These are phyloP conservation scores for Microctonus hyperodae DNA, from an alignment of 2,888 invertebrate species.

Conservation along the genomic window DNA sequence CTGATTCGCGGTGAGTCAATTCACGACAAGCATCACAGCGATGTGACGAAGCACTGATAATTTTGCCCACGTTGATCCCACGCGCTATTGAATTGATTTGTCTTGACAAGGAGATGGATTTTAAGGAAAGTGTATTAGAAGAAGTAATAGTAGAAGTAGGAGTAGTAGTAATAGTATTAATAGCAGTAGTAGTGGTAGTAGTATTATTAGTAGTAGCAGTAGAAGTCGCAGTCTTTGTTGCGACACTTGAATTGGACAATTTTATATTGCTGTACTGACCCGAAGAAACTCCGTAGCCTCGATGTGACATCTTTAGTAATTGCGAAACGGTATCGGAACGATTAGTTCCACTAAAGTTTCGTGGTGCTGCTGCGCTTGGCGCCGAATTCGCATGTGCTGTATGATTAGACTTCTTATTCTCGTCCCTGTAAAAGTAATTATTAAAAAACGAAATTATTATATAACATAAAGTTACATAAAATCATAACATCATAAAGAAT, in stretches of 20 bases:
- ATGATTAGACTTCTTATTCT: constrained; percentile 36
- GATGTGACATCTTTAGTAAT: constrained; percentile 74
- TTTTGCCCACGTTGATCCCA: neutral
- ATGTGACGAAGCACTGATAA: constrained; percentile 12
- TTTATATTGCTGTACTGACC: constrained; percentile 50
- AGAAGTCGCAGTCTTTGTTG: neutral
- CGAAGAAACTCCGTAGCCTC: constrained; percentile 72
- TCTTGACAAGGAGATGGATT: constrained; percentile 27
- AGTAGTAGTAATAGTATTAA: constrained; percentile 1
- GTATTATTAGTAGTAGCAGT: neutral
- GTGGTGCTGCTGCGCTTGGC: constrained; percentile 57
- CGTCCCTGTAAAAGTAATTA: constrained; percentile 32
- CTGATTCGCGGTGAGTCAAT: constrained; percentile 13
- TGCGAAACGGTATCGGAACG: constrained; percentile 67
- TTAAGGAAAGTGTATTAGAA: constrained; percentile 14
- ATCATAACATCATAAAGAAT: constrained; percentile 13
- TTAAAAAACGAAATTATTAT: constrained; percentile 17
- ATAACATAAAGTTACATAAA: constrained; percentile 1
- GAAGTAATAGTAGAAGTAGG: neutral
- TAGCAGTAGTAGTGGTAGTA: neutral
- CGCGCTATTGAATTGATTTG: constrained; percentile 7
- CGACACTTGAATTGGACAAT: constrained; percentile 20
- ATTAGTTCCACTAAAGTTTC: constrained; percentile 60
- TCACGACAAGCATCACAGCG: constrained; percentile 31
- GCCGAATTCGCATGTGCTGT: constrained; percentile 35